Percentiles rank a stretch among this genome's conserved stretches.
These are phyloP conservation scores for Rynchops niger DNA, from an alignment of 2,113 vertebrate genomes.

Conservation along the genomic window DNA sequence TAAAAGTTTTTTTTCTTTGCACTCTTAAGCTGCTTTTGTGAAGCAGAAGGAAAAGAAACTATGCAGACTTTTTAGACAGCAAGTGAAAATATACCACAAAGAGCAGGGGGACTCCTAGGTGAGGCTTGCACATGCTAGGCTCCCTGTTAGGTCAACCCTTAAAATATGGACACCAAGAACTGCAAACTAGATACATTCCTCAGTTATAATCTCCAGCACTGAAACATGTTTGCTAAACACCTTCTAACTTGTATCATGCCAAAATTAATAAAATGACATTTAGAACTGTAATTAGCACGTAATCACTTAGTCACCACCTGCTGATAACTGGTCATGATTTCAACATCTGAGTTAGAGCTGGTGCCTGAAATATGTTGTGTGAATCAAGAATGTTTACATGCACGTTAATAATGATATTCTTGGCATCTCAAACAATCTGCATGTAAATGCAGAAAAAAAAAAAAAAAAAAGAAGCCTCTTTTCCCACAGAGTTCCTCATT, in stretches of 20 bases:
- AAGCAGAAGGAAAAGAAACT: neutral
- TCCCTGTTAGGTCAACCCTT: neutral
- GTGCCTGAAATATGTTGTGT: neutral
- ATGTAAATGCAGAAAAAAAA: neutral
- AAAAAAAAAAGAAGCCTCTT: neutral
- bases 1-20: neutral
- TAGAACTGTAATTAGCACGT: neutral
- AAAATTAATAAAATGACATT: slow-evolving; percentile 13
- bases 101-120: neutral
- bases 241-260: neutral
- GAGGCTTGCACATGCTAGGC: neutral
- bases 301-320: neutral
- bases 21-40: neutral
- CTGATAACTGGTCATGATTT: slow-evolving; percentile 9
- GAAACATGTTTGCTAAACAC: neutral
- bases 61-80: neutral
- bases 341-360: neutral
- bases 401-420: neutral
- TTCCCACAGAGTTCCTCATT: slow-evolving; percentile 43
- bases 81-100: neutral
- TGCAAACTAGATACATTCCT: neutral
- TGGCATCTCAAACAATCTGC: neutral
- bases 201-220: neutral
- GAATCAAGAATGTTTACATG: slow-evolving; percentile 9
- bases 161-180: neutral